Conservation (phyloP, 2,113 vertebrate species). For the Anser brachyrhynchus region DNA sequence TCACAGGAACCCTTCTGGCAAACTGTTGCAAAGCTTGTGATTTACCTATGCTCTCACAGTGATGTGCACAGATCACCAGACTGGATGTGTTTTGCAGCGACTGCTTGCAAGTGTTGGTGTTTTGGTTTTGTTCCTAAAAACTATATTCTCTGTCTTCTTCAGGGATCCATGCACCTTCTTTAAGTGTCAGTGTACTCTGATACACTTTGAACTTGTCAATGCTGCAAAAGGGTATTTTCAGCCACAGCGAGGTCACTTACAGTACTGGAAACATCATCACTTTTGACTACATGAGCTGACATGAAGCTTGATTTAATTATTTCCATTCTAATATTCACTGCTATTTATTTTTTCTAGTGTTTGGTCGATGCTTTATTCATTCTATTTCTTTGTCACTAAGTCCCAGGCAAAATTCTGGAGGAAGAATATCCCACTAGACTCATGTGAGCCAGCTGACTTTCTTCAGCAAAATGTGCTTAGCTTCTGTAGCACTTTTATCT, state of each 20-base stretch:
- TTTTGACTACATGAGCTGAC: background rate
- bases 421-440: background rate
- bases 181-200: background rate
- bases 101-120: constrained; percentile 15
- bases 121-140: constrained; percentile 31
- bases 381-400: background rate
- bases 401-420: background rate
- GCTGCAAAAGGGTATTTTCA: background rate
- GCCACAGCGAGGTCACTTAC: background rate
- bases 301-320: background rate
- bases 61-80: constrained; percentile 15
- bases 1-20: background rate
- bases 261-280: background rate
- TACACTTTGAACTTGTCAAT: background rate
- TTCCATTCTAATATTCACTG: background rate
- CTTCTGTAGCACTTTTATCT: background rate
- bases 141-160: constrained; percentile 11
- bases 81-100: background rate
- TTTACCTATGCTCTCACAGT: constrained; percentile 50
- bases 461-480: background rate
- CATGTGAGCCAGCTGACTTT: background rate
- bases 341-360: background rate
- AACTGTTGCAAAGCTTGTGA: constrained; percentile 17
- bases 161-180: background rate
- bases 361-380: background rate